Evolutionary conservation across 2,888 invertebrate species (phyloP).

Genomic region (Microplitis manilae): DNA sequence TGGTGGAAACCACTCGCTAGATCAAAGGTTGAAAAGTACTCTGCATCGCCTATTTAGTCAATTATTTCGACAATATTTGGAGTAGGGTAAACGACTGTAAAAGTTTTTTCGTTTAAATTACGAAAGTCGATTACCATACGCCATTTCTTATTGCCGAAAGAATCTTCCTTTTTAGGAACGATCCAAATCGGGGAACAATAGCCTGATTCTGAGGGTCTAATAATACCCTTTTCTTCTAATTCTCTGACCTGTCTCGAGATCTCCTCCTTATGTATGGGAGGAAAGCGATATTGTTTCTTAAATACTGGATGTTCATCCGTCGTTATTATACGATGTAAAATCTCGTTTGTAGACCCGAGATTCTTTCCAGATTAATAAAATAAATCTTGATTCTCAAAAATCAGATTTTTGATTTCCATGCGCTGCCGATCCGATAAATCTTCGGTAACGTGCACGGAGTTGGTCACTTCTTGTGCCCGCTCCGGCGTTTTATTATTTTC

Average conservation of each 20-base stretch:
- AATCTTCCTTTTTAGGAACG: neutral
- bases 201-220: neutral
- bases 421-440: neutral
- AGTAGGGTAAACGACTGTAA: no score
- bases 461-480: neutral
- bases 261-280: no score
- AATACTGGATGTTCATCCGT: neutral
- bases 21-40: no score
- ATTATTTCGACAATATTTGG: constrained; percentile 2
- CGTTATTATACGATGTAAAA: neutral
- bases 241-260: neutral
- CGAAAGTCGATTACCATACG: neutral
- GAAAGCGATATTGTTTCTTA: constrained; percentile 12
- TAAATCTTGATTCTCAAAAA: neutral
- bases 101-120: neutral
- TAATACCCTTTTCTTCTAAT: constrained; percentile 7
- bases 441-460: neutral
- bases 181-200: neutral
- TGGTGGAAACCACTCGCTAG: no score
- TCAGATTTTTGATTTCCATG: neutral
- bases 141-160: neutral
- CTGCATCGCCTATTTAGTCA: no score
- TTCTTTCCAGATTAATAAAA: neutral
- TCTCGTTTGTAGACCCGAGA: neutral
- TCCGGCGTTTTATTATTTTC: neutral